Base-by-base conservation (phyloP, 1,140 invertebrate genomes). In the Trachymyrmex septentrionalis region DNA sequence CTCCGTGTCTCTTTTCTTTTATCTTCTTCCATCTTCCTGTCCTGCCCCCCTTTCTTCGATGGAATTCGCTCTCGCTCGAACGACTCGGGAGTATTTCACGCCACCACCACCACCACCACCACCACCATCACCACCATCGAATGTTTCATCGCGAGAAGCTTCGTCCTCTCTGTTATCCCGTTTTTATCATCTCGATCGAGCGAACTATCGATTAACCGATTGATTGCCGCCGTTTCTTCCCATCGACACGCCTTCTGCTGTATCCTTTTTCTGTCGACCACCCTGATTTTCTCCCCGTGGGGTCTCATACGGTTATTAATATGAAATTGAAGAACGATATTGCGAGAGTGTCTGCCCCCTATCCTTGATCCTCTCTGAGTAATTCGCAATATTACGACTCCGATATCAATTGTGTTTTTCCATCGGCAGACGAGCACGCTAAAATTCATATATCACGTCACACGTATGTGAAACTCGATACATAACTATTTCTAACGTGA, bases 161-260 rank as follows among this genome's bases (percentile, higher is more conserved):
- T 75, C n/a, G 34, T 30, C 19, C n/a, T 50, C 21, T 21, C 38
- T 16, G 9, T n/a, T 53, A 34, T 7, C 7, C 12, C 59, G 30
- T 78, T 84, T 80, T 72, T 89, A 27, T 21, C 27, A 57, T 63
- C 53, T 21, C 38, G 21, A 71, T 86, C 38, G 12, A 14, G 10
- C 24, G 48, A 71, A 64, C 55, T 63, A 87, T 89, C 86, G 89
- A 91, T 89, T 87, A 85, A 76, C 81, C 66, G 67, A 90, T 92
- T 61, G 77, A 91, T 90, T 64, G 75, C 75, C 55, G 53, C 53
- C n/a, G 85, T 48, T 55, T 61, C 30, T 61, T 57, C 59, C 21
- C 57, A 24, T n/a, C 44, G 64, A 38, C 72, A 82, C 81, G 86
- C 88, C 86, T 50, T 27, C 30, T n/a, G 21, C 5, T 14, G 38